Conservation (phyloP, 2,888 invertebrate genomes). For the Rotaria magnacalcarata region DNA sequence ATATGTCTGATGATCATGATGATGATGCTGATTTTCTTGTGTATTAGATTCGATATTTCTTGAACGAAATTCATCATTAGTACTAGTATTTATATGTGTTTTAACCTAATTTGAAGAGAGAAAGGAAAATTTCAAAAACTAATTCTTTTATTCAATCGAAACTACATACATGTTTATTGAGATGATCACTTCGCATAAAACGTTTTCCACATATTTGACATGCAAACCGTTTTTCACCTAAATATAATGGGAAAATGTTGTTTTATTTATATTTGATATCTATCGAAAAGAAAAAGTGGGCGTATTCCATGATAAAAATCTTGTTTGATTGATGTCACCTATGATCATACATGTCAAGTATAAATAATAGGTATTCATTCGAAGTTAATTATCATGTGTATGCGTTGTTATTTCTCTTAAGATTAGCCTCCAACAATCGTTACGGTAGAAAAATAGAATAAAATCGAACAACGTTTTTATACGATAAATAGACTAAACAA, state of each 20-base stretch:
- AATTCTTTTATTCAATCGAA: neutral
- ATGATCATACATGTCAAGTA: neutral
- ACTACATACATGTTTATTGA: slow-evolving; percentile 67
- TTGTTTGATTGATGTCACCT: neutral
- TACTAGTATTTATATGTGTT: neutral
- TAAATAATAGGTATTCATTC: neutral
- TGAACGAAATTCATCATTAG: neutral
- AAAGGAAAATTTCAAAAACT: neutral
- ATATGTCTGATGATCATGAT: neutral
- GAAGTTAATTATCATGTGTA: slow-evolving; percentile 8
- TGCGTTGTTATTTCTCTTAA: neutral
- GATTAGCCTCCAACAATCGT: neutral
- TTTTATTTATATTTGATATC: neutral
- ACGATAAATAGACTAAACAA: neutral
- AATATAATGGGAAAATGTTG: neutral
- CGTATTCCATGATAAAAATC: neutral
- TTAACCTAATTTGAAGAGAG: neutral
- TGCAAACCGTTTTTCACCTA: slow-evolving; percentile 76
- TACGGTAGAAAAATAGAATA: neutral
- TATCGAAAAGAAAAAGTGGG: neutral
- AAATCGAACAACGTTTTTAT: neutral
- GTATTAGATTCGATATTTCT: neutral
- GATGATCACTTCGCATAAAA: slow-evolving; percentile 85
- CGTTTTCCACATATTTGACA: slow-evolving; percentile 83
- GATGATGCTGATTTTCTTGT: neutral